Percentiles rank a stretch among this genome's conserved stretches.
These are phyloP conservation scores for Thermophis baileyi DNA, from an alignment of 2,113 vertebrate species.

Conservation along the genomic window DNA sequence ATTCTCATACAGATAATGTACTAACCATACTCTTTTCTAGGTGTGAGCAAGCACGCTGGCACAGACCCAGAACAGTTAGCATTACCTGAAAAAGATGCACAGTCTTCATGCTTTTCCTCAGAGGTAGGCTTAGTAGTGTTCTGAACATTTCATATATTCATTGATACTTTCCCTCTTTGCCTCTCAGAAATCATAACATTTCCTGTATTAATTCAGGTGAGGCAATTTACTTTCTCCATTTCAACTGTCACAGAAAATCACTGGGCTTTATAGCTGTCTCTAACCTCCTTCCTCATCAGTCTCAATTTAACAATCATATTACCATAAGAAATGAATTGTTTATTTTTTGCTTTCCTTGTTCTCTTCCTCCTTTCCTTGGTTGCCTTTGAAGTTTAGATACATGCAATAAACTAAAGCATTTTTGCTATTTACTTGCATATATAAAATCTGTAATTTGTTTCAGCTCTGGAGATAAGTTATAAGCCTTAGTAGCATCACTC, in stretches of 20 bases:
- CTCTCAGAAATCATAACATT: not conserved
- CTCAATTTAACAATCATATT: not conserved
- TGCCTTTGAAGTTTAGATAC: not conserved
- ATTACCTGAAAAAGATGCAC: constrained; percentile 30
- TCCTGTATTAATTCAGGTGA: not conserved
- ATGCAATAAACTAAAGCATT: not conserved
- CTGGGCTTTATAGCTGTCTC: not conserved
- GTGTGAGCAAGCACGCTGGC: not conserved
- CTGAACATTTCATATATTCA: not conserved
- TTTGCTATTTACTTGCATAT: not conserved
- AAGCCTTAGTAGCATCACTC: not conserved
- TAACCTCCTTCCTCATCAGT: not conserved
- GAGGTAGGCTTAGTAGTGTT: constrained; percentile 58
- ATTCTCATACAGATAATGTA: not conserved
- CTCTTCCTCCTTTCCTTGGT: not conserved
- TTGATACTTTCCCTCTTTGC: not conserved
- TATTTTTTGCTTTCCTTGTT: not conserved
- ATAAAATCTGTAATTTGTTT: not conserved
- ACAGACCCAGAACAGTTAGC: constrained; percentile 22
- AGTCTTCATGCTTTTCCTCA: constrained; percentile 7
- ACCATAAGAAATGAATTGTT: not conserved
- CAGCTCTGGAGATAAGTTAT: not conserved
- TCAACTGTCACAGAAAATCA: not conserved
- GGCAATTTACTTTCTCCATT: not conserved
- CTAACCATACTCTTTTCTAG: constrained; percentile 45